Evolutionary conservation across 2,888 invertebrate species (phyloP), one percentile per base, ranked within the genome.

Genomic region (Coremacera marginata): DNA sequence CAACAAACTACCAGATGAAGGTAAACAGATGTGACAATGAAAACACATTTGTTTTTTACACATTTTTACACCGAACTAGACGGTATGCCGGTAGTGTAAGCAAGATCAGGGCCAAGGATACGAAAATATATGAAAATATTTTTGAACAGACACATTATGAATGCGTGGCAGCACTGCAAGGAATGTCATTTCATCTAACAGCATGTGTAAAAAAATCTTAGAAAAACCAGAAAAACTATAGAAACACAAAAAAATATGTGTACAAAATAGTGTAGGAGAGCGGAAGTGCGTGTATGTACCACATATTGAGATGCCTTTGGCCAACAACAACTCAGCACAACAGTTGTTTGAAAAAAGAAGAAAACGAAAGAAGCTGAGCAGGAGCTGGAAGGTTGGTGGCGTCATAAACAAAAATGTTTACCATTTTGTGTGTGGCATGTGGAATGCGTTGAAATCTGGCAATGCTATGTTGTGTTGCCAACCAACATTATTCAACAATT

Each of bases 401-500:
- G 31, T 70, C 19, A 34, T 22, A 31, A 25, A 52, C 70, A 70
- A n/a, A 31, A 27, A 27, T 49, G 3, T 31, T 70, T 55, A n/a
- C 14, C 51, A 16, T 22, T 57, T 22, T 11, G 11, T 22, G 22
- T 22, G 1, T 14, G 37, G 14, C 31, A 37, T 37, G 9, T 14
- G 71, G 57, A 70, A 70, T 70, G 70, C 37, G 34, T 19, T 71
- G 62, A 62, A 72, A 72, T 62, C 62, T 60, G 72, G 72, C 72
- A 72, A 72, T 62, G 49, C 72, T 25, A 62, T 22, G 37, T 19
- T 60, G 27, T 22, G 57, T 22, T 27, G 19, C 25, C 57, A 60
- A 60, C 57, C 57, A 67, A 67, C 67, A 67, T 16, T 27, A 27
- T 16, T 27, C 27, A 27, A 49, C 72, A 72, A 72, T 72, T 62